A percentile compares a stretch with the other conserved stretches of the same genome.
Conservation (phyloP, 2,113 vertebrate species). For the Egretta garzetta region DNA sequence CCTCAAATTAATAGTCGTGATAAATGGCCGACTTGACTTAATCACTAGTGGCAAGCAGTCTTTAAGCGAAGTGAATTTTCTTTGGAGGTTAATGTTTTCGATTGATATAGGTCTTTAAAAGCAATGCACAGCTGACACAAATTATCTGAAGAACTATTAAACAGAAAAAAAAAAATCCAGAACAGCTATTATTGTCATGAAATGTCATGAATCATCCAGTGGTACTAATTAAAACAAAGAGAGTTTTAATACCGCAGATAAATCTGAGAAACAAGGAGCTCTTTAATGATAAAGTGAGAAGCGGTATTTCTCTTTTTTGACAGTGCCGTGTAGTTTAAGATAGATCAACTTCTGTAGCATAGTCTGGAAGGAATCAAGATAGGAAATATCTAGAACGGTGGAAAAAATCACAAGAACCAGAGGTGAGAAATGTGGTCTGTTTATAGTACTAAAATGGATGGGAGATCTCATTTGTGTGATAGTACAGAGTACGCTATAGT, state of each 20-base stretch:
- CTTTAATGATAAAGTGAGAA: background rate
- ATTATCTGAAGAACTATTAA: background rate
- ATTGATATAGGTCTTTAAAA: background rate
- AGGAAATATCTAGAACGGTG: background rate
- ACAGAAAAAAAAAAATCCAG: background rate
- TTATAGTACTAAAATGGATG: background rate
- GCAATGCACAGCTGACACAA: background rate
- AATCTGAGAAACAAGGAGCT: background rate
- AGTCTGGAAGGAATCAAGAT: background rate
- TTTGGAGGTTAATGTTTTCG: background rate
- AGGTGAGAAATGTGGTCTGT: background rate
- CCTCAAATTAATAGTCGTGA: background rate
- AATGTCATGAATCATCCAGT: slow-evolving; percentile 31
- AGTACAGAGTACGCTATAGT: background rate
- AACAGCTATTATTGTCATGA: slow-evolving; percentile 2
- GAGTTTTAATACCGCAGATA: background rate
- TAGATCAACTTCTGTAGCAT: background rate
- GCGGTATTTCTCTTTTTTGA: background rate
- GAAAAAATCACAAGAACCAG: background rate
- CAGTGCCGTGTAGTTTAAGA: background rate
- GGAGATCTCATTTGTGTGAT: background rate
- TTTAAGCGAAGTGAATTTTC: background rate
- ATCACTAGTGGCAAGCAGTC: background rate
- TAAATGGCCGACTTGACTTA: background rate
- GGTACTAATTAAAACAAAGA: slow-evolving; percentile 51